Conservation (phyloP, 1,140 invertebrate species). For the Sinella curviseta region DNA sequence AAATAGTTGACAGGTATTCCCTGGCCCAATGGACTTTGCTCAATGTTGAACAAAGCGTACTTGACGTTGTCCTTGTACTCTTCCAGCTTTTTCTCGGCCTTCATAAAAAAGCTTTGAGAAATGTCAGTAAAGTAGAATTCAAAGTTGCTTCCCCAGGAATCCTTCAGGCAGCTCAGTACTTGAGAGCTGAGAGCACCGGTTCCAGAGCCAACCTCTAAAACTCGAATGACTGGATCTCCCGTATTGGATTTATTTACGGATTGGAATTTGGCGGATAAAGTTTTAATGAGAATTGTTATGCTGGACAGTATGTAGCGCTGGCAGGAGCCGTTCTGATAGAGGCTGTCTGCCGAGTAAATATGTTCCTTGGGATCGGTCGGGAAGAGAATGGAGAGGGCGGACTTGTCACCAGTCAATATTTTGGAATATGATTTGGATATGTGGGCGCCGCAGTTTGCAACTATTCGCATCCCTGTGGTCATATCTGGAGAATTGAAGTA, state of each 20-base stretch:
- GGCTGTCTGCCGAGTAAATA: not conserved
- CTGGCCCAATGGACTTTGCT: not conserved
- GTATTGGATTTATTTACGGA: not conserved
- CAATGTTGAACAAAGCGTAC: not conserved
- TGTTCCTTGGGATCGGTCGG: not conserved
- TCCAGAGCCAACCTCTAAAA: not conserved
- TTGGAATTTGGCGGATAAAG: not conserved
- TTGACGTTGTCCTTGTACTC: not conserved
- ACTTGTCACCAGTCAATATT: constrained; percentile 3
- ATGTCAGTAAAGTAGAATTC: not conserved
- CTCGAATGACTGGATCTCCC: not conserved
- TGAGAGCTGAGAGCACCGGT: not conserved
- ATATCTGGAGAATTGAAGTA: not conserved
- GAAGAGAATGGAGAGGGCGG: constrained; percentile 25
- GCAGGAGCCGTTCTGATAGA: not conserved
- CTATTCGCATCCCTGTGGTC: not conserved
- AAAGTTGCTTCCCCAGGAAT: not conserved
- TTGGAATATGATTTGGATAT: not conserved
- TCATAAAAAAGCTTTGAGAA: not conserved
- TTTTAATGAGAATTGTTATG: not conserved
- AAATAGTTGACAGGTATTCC: not conserved
- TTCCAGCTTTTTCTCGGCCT: not conserved
- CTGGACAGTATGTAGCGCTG: not conserved
- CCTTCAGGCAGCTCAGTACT: not conserved
- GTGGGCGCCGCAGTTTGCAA: not conserved